Evolutionary conservation across 1,140 invertebrate species (phyloP), one percentile per base, ranked within the genome.

Genomic region (Drosophila malerkotliana): DNA sequence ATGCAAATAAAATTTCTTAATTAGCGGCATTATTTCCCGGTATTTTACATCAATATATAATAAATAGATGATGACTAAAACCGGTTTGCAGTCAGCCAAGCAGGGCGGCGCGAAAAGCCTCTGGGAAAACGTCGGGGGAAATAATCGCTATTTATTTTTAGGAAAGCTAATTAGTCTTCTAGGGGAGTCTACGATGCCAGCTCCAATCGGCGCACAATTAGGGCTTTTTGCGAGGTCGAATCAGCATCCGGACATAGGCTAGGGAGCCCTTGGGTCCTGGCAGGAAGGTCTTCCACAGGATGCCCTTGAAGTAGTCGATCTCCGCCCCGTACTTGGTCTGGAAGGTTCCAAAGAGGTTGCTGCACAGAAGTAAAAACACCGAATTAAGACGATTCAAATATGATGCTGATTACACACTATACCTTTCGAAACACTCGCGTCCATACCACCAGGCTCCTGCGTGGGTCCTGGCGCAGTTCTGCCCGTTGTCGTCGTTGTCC

Each of bases 401-500:
- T 37, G 4, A 12, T 37, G 1, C 12, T 3, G 12, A 37, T 37
- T 12, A 3, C 14, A 7, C 2, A 0, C 44, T 51, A 24, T 28
- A 90, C 83, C 79, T 81, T 7, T 84, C 57, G 2, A 90, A 60
- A 8, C 90, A 92, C 34, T 89, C 78, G 60, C 93, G 64, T 51
- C 93, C 93, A 73, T 95, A 95, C 95, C 95, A 95, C 93, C 94
- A 95, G 9, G 93, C 94, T 1, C 94, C 94, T 1, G 92, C 91
- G 48, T 95, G 94, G 21, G 93, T 92, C 15, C 93, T 78, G 0
- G 95, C 95, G 90, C 96, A 97, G 51, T 95, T 94, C 53, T 95
- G 94, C 28, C 92, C 93, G 90, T 94, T 94, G 12, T 93, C 93
- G 72, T 97, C 96, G 77, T 96, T 95, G 83, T 97, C 96, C 26